Evolutionary conservation across 2,113 vertebrate genomes (phyloP).

Genomic region (Ahaetulla prasina): DNA sequence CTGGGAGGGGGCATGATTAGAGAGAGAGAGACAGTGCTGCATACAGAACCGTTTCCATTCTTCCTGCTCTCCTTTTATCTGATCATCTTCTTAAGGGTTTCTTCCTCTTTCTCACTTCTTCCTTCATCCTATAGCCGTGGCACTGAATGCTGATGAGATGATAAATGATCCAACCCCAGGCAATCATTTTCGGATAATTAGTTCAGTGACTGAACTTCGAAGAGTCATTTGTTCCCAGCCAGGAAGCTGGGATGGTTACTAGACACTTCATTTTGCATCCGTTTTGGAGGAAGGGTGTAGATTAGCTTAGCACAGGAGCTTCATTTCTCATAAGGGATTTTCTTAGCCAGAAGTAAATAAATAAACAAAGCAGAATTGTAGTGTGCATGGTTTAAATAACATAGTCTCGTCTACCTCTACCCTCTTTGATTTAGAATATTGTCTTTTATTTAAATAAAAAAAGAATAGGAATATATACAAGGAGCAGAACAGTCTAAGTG

Average conservation of each 20-base stretch:
- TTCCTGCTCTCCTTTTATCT: slow-evolving; percentile 55
- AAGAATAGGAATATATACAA: background rate
- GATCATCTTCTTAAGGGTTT: slow-evolving; percentile 46
- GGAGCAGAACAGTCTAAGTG: background rate
- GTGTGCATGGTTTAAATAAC: slow-evolving; percentile 10
- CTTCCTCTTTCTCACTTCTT: slow-evolving; percentile 24
- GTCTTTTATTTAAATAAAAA: slow-evolving; percentile 6
- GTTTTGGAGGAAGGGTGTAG: background rate
- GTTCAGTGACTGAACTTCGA: slow-evolving; percentile 58
- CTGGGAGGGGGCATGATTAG: slow-evolving; percentile 40
- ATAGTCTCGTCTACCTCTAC: background rate
- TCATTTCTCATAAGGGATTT: background rate
- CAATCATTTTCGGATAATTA: slow-evolving; percentile 64
- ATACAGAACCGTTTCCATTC: slow-evolving; percentile 48
- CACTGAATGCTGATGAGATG: slow-evolving; percentile 56
- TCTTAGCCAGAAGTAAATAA: background rate
- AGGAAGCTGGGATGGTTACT: slow-evolving; percentile 52
- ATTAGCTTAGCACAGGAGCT: background rate
- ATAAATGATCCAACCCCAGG: slow-evolving; percentile 60
- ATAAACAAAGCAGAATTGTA: background rate
- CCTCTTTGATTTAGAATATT: slow-evolving; percentile 23
- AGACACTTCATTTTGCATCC: slow-evolving; percentile 21
- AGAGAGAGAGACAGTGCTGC: slow-evolving; percentile 48
- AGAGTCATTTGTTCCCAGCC: slow-evolving; percentile 39
- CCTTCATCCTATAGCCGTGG: slow-evolving; percentile 43